Conservation (phyloP, 2,113 vertebrate species). For the Acanthochromis polyacanthus region DNA sequence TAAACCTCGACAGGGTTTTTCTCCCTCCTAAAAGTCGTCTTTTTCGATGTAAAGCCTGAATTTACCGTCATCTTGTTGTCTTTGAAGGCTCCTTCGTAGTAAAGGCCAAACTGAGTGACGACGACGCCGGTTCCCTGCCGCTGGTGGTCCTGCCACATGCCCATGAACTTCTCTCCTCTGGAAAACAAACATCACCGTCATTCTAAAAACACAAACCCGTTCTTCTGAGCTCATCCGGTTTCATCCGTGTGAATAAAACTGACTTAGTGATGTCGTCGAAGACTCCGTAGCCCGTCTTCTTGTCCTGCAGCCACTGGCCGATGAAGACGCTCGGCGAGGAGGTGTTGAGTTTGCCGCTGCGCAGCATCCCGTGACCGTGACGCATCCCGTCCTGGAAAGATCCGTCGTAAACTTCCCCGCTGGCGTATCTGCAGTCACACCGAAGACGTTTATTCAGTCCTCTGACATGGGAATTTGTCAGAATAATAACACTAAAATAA, state of each 20-base stretch:
- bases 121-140: conserved; percentile 95
- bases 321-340: conserved; percentile 98
- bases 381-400: conserved; percentile 95
- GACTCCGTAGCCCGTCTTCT: conserved; percentile 96
- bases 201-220: background rate
- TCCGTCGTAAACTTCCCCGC: conserved; percentile 95
- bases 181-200: background rate
- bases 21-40: background rate
- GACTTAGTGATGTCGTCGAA: conserved; percentile 97
- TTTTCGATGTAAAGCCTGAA: background rate
- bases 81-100: conserved; percentile 96
- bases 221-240: too few species aligned
- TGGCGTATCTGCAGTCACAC: conserved; percentile 87
- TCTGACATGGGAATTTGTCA: too few species aligned
- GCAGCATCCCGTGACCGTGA: conserved; percentile 95
- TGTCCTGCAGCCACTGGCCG: conserved; percentile 96
- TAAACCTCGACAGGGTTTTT: too few species aligned
- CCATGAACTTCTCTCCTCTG: conserved; percentile 99
- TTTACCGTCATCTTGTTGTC: conserved; percentile 97
- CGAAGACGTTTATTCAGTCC: background rate
- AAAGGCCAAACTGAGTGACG: conserved; percentile 97
- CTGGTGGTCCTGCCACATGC: conserved; percentile 95
- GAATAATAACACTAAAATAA: too few species aligned
- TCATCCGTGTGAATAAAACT: background rate
- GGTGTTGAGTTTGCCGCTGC: conserved; percentile 94